These are phyloP conservation scores for Rhinolophus ferrumequinum DNA, from an alignment of 2,113 vertebrate species.

Conservation along the genomic window DNA sequence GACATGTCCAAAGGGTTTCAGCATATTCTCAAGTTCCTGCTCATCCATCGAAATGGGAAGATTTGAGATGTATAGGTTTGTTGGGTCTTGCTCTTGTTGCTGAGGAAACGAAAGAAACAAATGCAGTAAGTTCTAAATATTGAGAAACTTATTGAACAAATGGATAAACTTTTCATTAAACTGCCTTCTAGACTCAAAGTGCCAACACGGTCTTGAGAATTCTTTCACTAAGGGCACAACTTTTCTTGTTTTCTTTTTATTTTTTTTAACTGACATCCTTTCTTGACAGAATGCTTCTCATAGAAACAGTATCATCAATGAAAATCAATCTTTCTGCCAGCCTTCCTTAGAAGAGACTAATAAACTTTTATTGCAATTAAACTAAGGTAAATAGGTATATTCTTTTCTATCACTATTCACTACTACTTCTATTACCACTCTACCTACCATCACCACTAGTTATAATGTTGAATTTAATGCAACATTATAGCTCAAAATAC, in stretches of 20 bases:
- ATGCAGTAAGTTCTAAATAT: slow-evolving; percentile 43
- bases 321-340: background rate
- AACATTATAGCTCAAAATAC: background rate
- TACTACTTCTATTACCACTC: background rate
- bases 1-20: slow-evolving; percentile 97
- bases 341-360: background rate
- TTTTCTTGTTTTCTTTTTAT: background rate
- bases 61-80: slow-evolving; percentile 98
- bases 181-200: background rate
- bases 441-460: background rate
- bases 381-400: background rate
- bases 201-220: background rate
- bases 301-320: background rate
- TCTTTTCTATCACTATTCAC: background rate
- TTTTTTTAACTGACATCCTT: background rate
- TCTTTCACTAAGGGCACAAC: background rate
- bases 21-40: slow-evolving; percentile 98
- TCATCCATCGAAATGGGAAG: slow-evolving; percentile 98
- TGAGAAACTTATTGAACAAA: background rate
- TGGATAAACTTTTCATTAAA: background rate
- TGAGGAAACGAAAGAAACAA: slow-evolving; percentile 82
- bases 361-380: background rate
- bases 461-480: background rate
- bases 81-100: slow-evolving; percentile 99
- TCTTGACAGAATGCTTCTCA: background rate